Evolutionary conservation across 1,140 invertebrate genomes (phyloP).

Genomic region (Zaprionus taronus): DNA sequence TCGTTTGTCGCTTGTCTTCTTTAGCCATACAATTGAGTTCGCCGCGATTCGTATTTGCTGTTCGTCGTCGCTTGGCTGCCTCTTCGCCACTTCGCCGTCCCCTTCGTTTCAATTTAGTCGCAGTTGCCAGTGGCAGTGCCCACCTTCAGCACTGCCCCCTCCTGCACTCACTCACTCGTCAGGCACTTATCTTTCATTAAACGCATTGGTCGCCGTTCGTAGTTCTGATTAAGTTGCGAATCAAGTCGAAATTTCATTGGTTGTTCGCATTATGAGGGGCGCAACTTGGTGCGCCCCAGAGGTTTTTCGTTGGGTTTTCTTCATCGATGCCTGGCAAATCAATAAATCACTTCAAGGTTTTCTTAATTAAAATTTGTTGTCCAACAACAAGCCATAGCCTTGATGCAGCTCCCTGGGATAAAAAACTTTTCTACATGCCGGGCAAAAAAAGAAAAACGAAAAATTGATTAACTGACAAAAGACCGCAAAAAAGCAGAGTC

Average conservation of each 20-base stretch:
- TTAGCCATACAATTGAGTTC: slow-evolving; percentile 59
- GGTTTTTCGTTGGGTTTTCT: neutral
- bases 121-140: neutral
- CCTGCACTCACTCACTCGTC: neutral
- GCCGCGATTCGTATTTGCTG: slow-evolving; percentile 75
- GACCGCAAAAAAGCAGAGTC: slow-evolving; percentile 60
- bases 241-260: slow-evolving; percentile 53
- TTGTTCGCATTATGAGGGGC: slow-evolving; percentile 17
- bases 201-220: slow-evolving; percentile 45
- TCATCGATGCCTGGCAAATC: slow-evolving; percentile 59
- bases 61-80: slow-evolving; percentile 51
- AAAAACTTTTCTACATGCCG: slow-evolving; percentile 51
- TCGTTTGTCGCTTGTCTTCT: slow-evolving; percentile 27
- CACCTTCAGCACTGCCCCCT: neutral
- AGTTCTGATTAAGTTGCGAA: slow-evolving; percentile 58
- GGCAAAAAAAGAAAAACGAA: slow-evolving; percentile 48
- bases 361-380: slow-evolving; percentile 84
- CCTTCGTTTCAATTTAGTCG: slow-evolving; percentile 40
- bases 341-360: slow-evolving; percentile 84
- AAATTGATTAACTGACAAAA: slow-evolving; percentile 78
- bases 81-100: slow-evolving; percentile 26
- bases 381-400: slow-evolving; percentile 66
- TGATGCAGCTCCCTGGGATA: slow-evolving; percentile 23
- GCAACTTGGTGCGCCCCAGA: neutral
- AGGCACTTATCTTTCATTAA: slow-evolving; percentile 63